Conservation (phyloP, 2,113 vertebrate genomes). For the Crotalus helleri region DNA sequence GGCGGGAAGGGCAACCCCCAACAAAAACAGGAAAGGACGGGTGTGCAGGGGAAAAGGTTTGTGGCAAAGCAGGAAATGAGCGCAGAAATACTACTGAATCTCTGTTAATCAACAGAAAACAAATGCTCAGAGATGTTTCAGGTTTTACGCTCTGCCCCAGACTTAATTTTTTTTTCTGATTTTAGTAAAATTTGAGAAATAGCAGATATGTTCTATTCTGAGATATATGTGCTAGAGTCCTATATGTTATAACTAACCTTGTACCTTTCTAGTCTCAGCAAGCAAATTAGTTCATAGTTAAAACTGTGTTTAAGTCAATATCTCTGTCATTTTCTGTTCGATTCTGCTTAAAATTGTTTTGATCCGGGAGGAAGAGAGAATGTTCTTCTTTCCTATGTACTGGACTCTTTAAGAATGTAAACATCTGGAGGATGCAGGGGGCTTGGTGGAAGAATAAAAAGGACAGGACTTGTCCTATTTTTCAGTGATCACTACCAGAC, state of each 20-base stretch:
- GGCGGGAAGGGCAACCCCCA: neutral
- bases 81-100: neutral
- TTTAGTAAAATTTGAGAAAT: neutral
- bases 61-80: slow-evolving; percentile 4
- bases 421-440: neutral
- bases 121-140: neutral
- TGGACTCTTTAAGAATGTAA: neutral
- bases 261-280: neutral
- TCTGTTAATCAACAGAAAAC: neutral
- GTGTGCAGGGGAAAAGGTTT: neutral
- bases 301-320: neutral
- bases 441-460: neutral
- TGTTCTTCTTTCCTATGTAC: neutral
- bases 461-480: neutral
- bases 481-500: no score
- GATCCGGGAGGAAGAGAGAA: neutral
- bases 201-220: neutral
- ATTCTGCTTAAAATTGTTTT: neutral
- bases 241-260: neutral
- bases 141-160: no score
- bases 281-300: neutral
- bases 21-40: slow-evolving; percentile 18
- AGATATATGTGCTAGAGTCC: no score
- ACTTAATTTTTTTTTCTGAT: neutral
- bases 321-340: neutral